These are phyloP conservation scores for Sicus ferrugineus DNA, from an alignment of 2,888 invertebrate species.

Conservation along the genomic window DNA sequence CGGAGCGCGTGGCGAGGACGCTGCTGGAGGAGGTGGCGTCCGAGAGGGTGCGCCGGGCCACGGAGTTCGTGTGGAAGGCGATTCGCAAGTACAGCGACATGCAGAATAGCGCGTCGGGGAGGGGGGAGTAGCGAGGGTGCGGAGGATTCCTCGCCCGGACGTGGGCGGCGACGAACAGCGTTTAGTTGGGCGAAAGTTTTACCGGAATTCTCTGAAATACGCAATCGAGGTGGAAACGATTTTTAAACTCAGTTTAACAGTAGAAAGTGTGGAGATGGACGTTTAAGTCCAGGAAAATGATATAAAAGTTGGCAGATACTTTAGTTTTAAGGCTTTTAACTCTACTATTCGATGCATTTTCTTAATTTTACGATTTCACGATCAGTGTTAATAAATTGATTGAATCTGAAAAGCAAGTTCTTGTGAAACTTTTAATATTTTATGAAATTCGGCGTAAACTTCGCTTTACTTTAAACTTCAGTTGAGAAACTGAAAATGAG, in stretches of 20 bases:
- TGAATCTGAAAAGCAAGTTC: no score
- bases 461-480: no score
- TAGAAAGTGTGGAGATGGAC: not conserved
- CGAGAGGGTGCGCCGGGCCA: constrained; percentile 67
- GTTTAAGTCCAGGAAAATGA: not conserved
- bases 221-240: not conserved
- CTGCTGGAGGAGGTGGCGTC: constrained; percentile 65
- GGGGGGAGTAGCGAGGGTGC: constrained; percentile 23
- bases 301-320: no score
- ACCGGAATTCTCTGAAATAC: not conserved
- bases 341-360: no score
- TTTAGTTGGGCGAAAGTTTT: not conserved
- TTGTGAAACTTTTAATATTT: no score
- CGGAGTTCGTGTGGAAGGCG: constrained; percentile 67
- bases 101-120: constrained; percentile 50
- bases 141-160: no score
- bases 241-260: not conserved
- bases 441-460: no score
- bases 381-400: no score
- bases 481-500: no score
- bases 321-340: no score
- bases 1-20: constrained; percentile 56
- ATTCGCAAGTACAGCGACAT: constrained; percentile 67
- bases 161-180: no score
- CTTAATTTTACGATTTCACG: no score